Evolutionary conservation across 1,140 invertebrate genomes (phyloP).

Genomic region (Procambarus clarkii): DNA sequence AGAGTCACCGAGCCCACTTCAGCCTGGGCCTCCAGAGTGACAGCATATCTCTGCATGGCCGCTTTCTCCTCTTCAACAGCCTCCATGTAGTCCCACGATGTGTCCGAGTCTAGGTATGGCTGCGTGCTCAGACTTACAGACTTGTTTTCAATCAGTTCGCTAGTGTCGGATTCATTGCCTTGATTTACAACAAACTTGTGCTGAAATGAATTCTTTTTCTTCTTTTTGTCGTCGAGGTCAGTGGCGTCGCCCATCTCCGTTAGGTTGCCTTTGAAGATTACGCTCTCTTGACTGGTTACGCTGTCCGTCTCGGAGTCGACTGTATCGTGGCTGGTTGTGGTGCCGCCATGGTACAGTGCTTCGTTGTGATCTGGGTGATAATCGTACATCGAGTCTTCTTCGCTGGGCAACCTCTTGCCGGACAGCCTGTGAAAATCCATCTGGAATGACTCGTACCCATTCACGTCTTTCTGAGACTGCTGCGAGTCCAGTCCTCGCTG

Average conservation of each 20-base stretch:
- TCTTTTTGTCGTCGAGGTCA: conserved; percentile 37
- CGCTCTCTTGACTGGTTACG: conserved; percentile 73
- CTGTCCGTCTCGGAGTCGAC: conserved; percentile 72
- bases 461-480: conserved; percentile 17
- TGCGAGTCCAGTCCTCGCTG: conserved; percentile 16
- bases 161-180: conserved; percentile 66
- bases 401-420: conserved; percentile 34
- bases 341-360: conserved; percentile 28
- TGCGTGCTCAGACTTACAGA: conserved; percentile 43
- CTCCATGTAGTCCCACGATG: conserved; percentile 72
- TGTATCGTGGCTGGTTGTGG: conserved; percentile 51
- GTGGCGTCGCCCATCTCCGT: background rate
- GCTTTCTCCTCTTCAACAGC: conserved; percentile 25
- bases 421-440: conserved; percentile 47
- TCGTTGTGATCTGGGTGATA: conserved; percentile 61
- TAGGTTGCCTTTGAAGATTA: conserved; percentile 71
- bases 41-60: background rate
- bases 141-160: conserved; percentile 54
- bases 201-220: conserved; percentile 34
- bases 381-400: conserved; percentile 63
- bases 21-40: background rate
- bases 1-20: conserved; percentile 25
- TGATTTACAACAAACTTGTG: conserved; percentile 69
- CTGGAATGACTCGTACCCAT: conserved; percentile 44
- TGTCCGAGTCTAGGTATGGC: conserved; percentile 69